Conservation (phyloP, 2,797 vertebrate genomes). For the Hephaestus fuliginosus region DNA sequence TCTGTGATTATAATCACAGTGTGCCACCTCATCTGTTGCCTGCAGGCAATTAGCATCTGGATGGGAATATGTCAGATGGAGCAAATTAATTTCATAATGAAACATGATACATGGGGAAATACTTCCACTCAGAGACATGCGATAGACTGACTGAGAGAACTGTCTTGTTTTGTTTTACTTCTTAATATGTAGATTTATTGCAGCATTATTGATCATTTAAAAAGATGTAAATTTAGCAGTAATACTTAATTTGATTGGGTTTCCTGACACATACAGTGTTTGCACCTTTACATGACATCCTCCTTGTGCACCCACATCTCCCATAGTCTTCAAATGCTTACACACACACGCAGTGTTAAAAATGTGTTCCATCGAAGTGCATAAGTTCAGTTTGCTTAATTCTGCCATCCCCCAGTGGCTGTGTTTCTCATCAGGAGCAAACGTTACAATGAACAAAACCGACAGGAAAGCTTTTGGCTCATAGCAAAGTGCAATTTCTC, state of each 20-base stretch:
- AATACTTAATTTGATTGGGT: background rate
- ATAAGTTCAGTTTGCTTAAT: conserved; percentile 42
- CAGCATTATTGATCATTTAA: background rate
- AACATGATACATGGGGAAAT: conserved; percentile 24
- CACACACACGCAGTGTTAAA: conserved; percentile 20
- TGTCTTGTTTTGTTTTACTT: background rate
- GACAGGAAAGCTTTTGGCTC: conserved; percentile 54
- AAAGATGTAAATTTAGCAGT: background rate
- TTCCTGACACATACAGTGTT: background rate
- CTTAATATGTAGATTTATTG: too few species aligned
- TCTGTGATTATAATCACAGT: conserved; percentile 79
- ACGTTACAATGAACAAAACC: conserved; percentile 50
- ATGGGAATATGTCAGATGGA: conserved; percentile 56
- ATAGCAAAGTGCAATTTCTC: conserved; percentile 39
- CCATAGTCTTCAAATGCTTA: background rate
- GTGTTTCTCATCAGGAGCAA: conserved; percentile 35
- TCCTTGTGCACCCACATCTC: background rate
- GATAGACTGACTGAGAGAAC: conserved; percentile 14
- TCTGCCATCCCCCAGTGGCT: conserved; percentile 35
- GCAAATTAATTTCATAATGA: conserved; percentile 50
- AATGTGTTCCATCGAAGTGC: conserved; percentile 47
- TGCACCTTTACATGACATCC: conserved; percentile 12
- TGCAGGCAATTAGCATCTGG: conserved; percentile 69
- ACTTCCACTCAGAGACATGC: conserved; percentile 9
- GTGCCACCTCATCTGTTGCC: conserved; percentile 55